Conservation (phyloP, 2,113 vertebrate genomes). For the Varanus salvator region DNA sequence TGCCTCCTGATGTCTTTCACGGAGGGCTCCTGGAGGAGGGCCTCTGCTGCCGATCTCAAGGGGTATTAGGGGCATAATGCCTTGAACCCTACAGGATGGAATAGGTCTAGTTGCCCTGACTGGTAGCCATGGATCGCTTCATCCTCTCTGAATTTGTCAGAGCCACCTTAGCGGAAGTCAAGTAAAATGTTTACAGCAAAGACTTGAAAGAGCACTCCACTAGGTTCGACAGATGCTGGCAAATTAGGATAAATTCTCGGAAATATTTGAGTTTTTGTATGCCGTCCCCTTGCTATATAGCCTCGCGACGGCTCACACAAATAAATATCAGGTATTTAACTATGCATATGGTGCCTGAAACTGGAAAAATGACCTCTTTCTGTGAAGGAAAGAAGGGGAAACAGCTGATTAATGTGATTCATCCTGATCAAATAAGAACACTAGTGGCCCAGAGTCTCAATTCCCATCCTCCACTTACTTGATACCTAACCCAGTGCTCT, state of each 20-base stretch:
- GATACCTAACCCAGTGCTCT: slow-evolving; percentile 88
- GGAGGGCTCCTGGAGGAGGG: too few relatives aligned
- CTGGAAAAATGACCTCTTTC: neutral
- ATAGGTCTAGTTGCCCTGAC: too few relatives aligned
- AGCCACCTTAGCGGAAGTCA: neutral
- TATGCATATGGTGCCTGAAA: neutral
- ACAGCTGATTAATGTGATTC: neutral
- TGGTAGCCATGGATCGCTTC: neutral
- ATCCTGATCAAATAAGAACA: neutral
- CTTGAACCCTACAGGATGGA: too few relatives aligned
- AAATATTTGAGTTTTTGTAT: neutral
- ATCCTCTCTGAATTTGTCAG: neutral
- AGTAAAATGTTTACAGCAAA: neutral
- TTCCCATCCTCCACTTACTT: slow-evolving; percentile 78
- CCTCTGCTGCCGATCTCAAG: too few relatives aligned
- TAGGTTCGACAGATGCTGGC: neutral
- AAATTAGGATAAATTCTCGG: neutral
- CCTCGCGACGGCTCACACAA: too few relatives aligned
- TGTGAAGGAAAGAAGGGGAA: neutral
- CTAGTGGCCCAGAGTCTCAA: neutral
- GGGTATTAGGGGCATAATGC: too few relatives aligned
- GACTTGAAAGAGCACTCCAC: neutral
- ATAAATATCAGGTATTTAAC: neutral
- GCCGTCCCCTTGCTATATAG: too few relatives aligned
- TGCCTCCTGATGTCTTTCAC: too few relatives aligned